A percentile compares a stretch with the other conserved stretches of the same genome.
These are phyloP conservation scores for Cuniculus paca DNA, from an alignment of 2,797 vertebrate genomes.

Conservation along the genomic window DNA sequence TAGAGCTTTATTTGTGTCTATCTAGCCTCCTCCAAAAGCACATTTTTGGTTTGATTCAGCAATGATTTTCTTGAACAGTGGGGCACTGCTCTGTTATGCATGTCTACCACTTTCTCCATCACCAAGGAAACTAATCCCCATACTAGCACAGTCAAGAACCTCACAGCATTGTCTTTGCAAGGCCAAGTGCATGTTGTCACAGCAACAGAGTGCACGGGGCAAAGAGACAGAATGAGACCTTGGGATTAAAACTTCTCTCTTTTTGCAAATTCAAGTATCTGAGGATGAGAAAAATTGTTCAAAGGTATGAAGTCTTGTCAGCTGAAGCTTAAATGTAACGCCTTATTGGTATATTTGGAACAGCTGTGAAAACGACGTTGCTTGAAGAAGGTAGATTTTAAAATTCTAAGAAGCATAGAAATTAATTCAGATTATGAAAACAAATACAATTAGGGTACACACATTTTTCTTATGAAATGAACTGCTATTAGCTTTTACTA, in stretches of 20 bases:
- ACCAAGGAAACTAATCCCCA: constrained; percentile 88
- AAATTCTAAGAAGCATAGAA: constrained; percentile 54
- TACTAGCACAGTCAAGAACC: constrained; percentile 85
- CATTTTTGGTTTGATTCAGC: constrained; percentile 69
- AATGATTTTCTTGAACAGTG: constrained; percentile 76
- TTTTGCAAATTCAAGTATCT: constrained; percentile 74
- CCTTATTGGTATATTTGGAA: neutral
- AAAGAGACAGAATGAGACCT: constrained; percentile 66
- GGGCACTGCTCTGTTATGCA: constrained; percentile 79
- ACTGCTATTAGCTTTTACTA: constrained; percentile 83
- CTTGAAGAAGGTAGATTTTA: constrained; percentile 34
- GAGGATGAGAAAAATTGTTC: neutral
- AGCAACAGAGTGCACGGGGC: constrained; percentile 85
- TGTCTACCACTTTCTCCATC: constrained; percentile 86
- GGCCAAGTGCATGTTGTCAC: constrained; percentile 87
- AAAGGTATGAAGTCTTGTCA: neutral
- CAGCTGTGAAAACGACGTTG: constrained; percentile 46
- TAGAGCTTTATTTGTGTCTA: constrained; percentile 78
- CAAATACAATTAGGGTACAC: constrained; percentile 74
- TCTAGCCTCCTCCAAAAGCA: constrained; percentile 66
- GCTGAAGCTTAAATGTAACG: neutral
- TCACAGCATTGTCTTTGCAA: constrained; percentile 82
- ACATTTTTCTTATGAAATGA: constrained; percentile 71
- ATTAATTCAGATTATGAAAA: constrained; percentile 60
- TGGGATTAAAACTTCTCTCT: constrained; percentile 72